Base-by-base conservation (phyloP, 64 coral and sea anemone species). In the Montipora sp. region DNA sequence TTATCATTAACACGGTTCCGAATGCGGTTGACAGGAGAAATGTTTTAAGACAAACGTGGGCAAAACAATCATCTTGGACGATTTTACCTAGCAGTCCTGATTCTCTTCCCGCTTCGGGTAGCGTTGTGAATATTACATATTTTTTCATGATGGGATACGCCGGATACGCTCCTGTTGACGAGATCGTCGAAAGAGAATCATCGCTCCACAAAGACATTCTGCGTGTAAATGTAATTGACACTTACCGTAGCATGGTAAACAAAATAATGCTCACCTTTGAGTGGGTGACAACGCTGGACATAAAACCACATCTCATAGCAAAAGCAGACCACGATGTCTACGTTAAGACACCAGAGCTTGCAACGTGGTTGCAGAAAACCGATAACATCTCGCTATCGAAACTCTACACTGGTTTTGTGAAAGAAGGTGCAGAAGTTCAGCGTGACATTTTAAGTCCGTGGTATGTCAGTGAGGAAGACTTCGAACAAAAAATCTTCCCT, bases 251-350 rank as follows among this genome's bases (percentile, higher is more conserved):
- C 36, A 65, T 90, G 15, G 53, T 90, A 1, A 48, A 80, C 18
- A 90, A 90, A 16, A 79, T 90, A 16, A 27, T 61, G 51, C 75
- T 75, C 10, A 79, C 88, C 5, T 90, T 90, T 53, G 88, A 51
- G 16, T 90, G 88, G 88, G 55, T 77, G 3, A 27, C 70, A 73
- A 73, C 7, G 0, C 20, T 90, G 15, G 65, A 45, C 47, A 59
- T 80, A 3, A 55, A 68, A 77, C 77, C 88, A 8, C 68, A 65
- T 19, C 80, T 55, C 36, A 73, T 90, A 48, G 53, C 67, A 9
- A 90, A 90, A 68, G 88, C 88, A 8, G 88, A 90, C 59, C 75
- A 90, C 43, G 88, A 90, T 80, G 58, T 77, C 0, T 90, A 90
- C 47, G 53, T 90, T 65, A 58, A 90, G 47, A n/a, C 80, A 49